These are phyloP conservation scores for Tokudaia muenninki DNA, from an alignment of 2,797 vertebrate species.

Conservation along the genomic window DNA sequence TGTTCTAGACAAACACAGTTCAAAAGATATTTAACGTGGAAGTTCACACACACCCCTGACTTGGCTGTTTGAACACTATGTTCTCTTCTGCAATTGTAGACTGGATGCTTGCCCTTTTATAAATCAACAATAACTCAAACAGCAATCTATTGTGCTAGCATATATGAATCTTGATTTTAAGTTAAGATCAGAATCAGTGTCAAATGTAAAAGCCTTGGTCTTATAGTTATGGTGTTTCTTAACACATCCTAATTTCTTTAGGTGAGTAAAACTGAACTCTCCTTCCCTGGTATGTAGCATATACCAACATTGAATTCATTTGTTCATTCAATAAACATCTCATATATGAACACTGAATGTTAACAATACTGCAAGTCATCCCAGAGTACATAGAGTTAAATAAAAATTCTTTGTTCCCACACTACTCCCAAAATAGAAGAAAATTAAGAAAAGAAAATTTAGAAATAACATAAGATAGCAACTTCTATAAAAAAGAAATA, in stretches of 20 bases:
- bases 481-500: background rate
- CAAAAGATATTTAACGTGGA: background rate
- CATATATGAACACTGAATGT: background rate
- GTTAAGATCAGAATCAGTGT: background rate
- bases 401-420: background rate
- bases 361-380: background rate
- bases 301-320: conserved; percentile 12
- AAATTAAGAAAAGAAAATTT: conserved; percentile 23
- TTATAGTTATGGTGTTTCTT: background rate
- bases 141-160: background rate
- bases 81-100: background rate
- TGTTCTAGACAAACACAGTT: background rate
- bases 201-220: conserved; percentile 27
- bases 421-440: background rate
- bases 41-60: background rate
- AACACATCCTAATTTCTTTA: conserved; percentile 48
- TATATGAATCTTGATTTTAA: conserved; percentile 38
- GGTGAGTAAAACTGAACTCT: background rate
- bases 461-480: background rate
- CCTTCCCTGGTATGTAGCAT: background rate
- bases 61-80: background rate
- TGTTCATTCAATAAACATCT: background rate
- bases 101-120: background rate
- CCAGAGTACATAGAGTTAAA: background rate
- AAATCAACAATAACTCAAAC: background rate